These are phyloP conservation scores for Caenorhabditis angaria DNA, from an alignment of 2,888 invertebrate species.

Conservation along the genomic window DNA sequence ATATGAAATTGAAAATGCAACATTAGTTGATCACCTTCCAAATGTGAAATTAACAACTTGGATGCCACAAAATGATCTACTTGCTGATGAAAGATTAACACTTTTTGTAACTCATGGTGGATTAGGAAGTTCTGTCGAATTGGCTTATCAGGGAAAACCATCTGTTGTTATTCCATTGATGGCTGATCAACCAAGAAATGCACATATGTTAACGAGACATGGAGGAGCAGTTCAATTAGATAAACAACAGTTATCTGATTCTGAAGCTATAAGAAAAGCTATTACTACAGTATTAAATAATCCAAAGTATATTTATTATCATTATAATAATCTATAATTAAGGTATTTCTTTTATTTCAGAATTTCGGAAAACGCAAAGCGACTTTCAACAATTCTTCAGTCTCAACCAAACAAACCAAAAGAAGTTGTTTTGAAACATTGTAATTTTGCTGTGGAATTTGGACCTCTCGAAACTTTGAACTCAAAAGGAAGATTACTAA, in stretches of 20 bases:
- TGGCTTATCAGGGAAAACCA: conserved; percentile 41
- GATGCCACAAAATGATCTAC: conserved; percentile 38
- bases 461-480: neutral
- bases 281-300: conserved; percentile 25
- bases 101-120: conserved; percentile 47
- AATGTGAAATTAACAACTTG: conserved; percentile 39
- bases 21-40: conserved; percentile 21
- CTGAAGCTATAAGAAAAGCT: conserved; percentile 22
- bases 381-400: conserved; percentile 27
- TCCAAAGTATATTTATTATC: neutral
- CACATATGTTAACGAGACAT: conserved; percentile 40
- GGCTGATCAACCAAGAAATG: conserved; percentile 45
- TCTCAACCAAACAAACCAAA: conserved; percentile 35
- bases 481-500: neutral
- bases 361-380: conserved; percentile 26
- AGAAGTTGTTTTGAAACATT: conserved; percentile 33
- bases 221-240: conserved; percentile 27
- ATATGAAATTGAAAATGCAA: conserved; percentile 40
- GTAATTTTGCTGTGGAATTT: neutral
- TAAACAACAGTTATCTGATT: conserved; percentile 20
- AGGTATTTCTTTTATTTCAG: neutral
- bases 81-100: conserved; percentile 38
- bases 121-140: conserved; percentile 40
- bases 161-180: conserved; percentile 40
- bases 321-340: neutral